Conservation (phyloP, 2,113 vertebrate species). For the Aegotheles bennettii region DNA sequence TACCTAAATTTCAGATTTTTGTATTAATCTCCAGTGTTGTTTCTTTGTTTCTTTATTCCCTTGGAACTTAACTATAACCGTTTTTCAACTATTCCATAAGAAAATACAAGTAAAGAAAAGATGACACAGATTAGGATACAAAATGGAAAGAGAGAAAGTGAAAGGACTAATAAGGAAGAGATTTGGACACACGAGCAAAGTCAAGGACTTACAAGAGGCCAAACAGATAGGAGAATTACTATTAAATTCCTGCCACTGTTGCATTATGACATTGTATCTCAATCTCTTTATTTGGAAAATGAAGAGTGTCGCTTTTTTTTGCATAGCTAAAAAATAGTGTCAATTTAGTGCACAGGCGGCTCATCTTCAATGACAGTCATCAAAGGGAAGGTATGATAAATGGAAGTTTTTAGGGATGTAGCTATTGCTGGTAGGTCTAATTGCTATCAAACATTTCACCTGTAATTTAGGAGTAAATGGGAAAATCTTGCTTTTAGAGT, state of each 20-base stretch:
- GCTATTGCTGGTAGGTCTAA: not conserved
- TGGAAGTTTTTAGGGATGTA: not conserved
- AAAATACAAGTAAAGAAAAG: not conserved
- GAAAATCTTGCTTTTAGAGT: not conserved
- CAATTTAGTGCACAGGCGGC: not conserved
- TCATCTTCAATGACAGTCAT: not conserved
- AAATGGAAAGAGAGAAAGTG: not conserved
- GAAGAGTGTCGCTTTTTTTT: not conserved
- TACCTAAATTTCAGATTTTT: not conserved
- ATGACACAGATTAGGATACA: not conserved
- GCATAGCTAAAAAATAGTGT: not conserved
- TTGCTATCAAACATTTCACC: not conserved
- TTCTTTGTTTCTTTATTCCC: not conserved
- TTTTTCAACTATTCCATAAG: not conserved
- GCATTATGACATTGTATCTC: not conserved
- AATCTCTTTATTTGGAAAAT: not conserved
- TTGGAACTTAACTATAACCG: not conserved
- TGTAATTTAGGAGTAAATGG: not conserved
- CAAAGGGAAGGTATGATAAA: not conserved
- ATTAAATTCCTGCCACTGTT: not conserved
- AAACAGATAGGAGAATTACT: not conserved
- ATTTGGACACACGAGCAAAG: not conserved
- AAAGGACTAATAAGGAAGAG: not conserved
- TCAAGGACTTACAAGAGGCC: not conserved
- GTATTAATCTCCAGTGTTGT: not conserved